phyloP scores from a whole-genome alignment of 92 coral and sea anemone species.

The Zoanthus sociatus region DNA sequence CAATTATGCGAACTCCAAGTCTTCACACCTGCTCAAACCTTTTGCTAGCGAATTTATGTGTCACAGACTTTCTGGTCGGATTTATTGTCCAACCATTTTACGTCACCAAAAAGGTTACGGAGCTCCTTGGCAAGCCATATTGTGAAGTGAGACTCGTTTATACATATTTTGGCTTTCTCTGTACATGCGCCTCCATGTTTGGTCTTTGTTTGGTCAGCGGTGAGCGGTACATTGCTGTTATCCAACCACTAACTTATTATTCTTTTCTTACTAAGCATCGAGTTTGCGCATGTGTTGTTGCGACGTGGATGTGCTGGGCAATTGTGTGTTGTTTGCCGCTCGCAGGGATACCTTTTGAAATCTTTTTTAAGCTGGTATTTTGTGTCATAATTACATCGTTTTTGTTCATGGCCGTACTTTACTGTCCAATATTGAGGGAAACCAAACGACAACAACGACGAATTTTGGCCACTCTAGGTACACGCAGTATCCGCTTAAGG shows the following conservation, averaged over 20 bases:
- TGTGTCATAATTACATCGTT: constrained; percentile 21
- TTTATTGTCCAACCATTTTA: constrained; percentile 46
- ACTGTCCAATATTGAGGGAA: constrained; percentile 34
- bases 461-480: not conserved
- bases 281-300: constrained; percentile 16
- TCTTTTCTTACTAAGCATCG: constrained; percentile 45
- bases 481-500: not conserved
- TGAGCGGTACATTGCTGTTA: constrained; percentile 58
- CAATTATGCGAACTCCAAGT: constrained; percentile 34
- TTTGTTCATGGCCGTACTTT: constrained; percentile 28
- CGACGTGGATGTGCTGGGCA: constrained; percentile 45
- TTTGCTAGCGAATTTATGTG: constrained; percentile 41
- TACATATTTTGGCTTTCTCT: constrained; percentile 52
- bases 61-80: constrained; percentile 58
- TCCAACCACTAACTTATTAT: constrained; percentile 53
- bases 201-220: constrained; percentile 58
- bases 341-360: constrained; percentile 28
- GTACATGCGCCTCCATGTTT: constrained; percentile 50
- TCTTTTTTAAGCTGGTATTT: constrained; percentile 37
- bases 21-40: constrained; percentile 41
- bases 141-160: constrained; percentile 53
- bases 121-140: constrained; percentile 40
- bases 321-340: constrained; percentile 41
- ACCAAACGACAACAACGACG: constrained; percentile 24
- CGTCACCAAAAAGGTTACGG: constrained; percentile 52